These are phyloP conservation scores for Scolopax rusticola DNA, from an alignment of 2,797 vertebrate species.

Conservation along the genomic window DNA sequence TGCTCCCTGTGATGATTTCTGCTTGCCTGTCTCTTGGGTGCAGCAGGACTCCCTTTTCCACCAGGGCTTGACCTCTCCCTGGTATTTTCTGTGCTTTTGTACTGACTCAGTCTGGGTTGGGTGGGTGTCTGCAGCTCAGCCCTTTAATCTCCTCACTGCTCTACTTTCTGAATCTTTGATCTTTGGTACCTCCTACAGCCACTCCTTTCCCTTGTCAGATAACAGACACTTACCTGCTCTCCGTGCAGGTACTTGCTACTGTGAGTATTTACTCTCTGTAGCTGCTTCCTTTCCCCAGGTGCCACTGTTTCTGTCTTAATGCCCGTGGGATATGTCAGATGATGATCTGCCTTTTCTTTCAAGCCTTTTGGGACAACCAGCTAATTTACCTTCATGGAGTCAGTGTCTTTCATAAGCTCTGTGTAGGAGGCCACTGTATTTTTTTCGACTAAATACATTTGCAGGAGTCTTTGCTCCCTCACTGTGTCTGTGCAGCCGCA, in stretches of 20 bases:
- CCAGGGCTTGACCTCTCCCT: neutral
- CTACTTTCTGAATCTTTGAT: neutral
- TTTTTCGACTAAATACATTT: neutral
- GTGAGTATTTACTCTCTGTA: neutral
- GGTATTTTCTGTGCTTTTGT: neutral
- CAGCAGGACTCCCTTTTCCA: neutral
- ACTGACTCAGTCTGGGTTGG: constrained; percentile 15
- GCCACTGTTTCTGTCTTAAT: neutral
- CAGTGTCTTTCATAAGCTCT: neutral
- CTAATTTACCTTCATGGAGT: neutral
- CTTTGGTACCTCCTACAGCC: neutral
- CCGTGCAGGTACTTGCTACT: neutral
- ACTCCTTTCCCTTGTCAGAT: neutral
- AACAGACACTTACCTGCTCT: neutral
- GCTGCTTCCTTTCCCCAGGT: neutral
- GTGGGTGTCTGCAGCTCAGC: neutral
- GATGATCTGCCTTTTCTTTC: neutral
- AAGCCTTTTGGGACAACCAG: neutral
- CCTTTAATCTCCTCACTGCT: constrained; percentile 1
- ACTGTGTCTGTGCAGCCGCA: neutral
- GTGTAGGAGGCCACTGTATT: neutral
- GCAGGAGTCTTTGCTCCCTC: neutral
- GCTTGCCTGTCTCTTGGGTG: neutral
- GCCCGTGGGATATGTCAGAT: neutral
- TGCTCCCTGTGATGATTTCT: neutral